Evolutionary conservation across 2,113 vertebrate species (phyloP).

Genomic region (Peromyscus maniculatus): DNA sequence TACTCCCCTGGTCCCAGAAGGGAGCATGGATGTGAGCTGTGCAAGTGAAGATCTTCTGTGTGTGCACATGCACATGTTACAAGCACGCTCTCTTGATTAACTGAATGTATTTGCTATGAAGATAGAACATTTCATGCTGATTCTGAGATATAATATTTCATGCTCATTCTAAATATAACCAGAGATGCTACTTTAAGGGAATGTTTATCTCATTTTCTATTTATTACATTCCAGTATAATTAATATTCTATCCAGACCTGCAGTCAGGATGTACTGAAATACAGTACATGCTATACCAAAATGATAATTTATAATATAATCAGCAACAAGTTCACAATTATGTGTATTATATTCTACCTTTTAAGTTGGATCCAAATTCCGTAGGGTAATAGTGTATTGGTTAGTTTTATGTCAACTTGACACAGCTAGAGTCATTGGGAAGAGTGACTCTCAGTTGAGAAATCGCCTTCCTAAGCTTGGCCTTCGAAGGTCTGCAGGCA

Average conservation of each 20-base stretch:
- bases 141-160: neutral
- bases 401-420: neutral
- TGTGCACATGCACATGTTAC: neutral
- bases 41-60: neutral
- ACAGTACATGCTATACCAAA: neutral
- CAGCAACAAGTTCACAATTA: neutral
- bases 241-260: neutral
- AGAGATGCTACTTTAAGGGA: neutral
- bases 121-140: neutral
- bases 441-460: neutral
- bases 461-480: neutral
- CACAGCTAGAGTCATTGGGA: neutral
- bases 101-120: neutral
- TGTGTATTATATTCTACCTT: neutral
- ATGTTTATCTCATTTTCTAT: neutral
- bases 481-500: neutral
- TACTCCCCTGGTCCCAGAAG: neutral
- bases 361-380: neutral
- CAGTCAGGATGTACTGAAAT: neutral
- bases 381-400: neutral
- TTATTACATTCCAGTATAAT: neutral
- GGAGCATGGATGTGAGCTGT: neutral
- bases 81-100: neutral
- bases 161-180: neutral
- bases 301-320: conserved; percentile 21